phyloP scores from a whole-genome alignment of 92 coral and sea anemone species.

The Zoanthus sansibaricus region DNA sequence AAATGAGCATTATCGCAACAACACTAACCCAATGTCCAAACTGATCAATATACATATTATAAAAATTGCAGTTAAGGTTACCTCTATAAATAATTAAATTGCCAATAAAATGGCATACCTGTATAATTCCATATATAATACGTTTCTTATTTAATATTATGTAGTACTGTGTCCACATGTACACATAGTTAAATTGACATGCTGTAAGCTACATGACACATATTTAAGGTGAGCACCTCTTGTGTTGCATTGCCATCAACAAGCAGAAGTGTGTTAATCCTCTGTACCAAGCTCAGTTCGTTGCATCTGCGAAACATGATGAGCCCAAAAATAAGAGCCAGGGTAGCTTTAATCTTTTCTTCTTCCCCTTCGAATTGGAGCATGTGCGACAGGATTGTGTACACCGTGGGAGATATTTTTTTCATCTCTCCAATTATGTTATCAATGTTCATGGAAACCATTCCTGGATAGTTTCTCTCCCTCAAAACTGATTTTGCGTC shows the following conservation, averaged over 20 bases:
- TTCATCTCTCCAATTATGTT: conserved; percentile 30
- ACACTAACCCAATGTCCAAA: not conserved
- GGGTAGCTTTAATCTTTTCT: conserved; percentile 41
- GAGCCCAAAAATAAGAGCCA: conserved; percentile 39
- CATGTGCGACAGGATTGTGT: not conserved
- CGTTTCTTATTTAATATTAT: conserved; percentile 1
- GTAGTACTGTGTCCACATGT: conserved; percentile 5
- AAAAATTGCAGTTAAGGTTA: not conserved
- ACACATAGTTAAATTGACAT: conserved; percentile 1
- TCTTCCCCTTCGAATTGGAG: conserved; percentile 28
- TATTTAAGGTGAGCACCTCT: conserved; percentile 16
- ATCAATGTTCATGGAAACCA: conserved; percentile 38
- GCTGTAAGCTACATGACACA: not conserved
- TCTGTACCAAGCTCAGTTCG: conserved; percentile 26
- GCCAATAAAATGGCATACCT: conserved; percentile 6
- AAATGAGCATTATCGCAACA: conserved; percentile 8
- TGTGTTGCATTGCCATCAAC: conserved; percentile 48
- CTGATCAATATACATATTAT: not conserved
- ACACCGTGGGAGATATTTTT: conserved; percentile 32
- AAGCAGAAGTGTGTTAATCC: conserved; percentile 45
- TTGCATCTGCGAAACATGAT: conserved; percentile 34
- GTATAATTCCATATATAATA: not conserved
- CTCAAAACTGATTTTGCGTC: conserved; percentile 50
- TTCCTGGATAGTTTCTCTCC: conserved; percentile 48
- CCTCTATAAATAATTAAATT: not conserved